A percentile compares a stretch with the other conserved stretches of the same genome.
Conservation (phyloP, 2,888 invertebrate species). For the Digitonthophagus gazella region DNA sequence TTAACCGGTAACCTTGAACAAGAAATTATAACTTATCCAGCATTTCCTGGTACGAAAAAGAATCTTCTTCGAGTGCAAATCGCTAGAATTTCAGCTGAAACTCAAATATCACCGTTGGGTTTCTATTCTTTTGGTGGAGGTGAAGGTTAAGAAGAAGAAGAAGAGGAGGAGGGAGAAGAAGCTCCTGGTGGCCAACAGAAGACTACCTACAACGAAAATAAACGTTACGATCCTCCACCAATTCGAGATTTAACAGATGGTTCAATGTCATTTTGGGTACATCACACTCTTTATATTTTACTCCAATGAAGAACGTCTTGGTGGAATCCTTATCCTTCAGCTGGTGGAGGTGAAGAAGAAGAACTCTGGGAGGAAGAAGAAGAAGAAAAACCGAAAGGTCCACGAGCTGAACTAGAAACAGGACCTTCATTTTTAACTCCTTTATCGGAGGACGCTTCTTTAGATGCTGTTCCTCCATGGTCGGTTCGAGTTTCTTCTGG, state of each 20-base stretch:
- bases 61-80: slow-evolving; percentile 83
- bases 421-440: slow-evolving; percentile 71
- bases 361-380: slow-evolving; percentile 48
- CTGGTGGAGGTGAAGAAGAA: slow-evolving; percentile 40
- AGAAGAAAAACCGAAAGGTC: slow-evolving; percentile 56
- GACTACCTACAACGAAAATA: slow-evolving; percentile 55
- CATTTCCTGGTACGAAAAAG: slow-evolving; percentile 81
- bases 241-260: slow-evolving; percentile 66
- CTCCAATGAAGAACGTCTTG: slow-evolving; percentile 72
- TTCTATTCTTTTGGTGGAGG: slow-evolving; percentile 68
- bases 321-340: slow-evolving; percentile 63
- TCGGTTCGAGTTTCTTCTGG: slow-evolving; percentile 60
- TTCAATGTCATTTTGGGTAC: slow-evolving; percentile 78
- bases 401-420: slow-evolving; percentile 60
- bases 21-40: slow-evolving; percentile 70
- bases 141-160: slow-evolving; percentile 64
- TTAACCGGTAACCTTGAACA: slow-evolving; percentile 79
- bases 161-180: slow-evolving; percentile 51
- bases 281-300: slow-evolving; percentile 74
- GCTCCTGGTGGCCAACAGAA: slow-evolving; percentile 38
- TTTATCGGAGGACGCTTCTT: slow-evolving; percentile 64
- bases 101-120: slow-evolving; percentile 78
- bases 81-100: slow-evolving; percentile 78
- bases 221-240: slow-evolving; percentile 69
- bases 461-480: slow-evolving; percentile 70